Evolutionary conservation across 2,888 invertebrate genomes (phyloP).

Genomic region (Odontomyia ornata): DNA sequence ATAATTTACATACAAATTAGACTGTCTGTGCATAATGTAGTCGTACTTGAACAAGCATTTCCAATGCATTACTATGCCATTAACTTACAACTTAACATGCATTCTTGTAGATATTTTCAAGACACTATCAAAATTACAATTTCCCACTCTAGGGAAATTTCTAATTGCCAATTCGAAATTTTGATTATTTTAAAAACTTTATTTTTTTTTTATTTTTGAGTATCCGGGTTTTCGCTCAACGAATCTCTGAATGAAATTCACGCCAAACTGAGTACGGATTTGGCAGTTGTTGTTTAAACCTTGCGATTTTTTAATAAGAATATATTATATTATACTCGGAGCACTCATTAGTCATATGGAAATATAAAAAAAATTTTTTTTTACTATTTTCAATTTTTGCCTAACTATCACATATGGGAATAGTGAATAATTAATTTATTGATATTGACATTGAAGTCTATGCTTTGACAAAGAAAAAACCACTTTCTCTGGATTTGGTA

Average conservation of each 20-base stretch:
- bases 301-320: neutral
- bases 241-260: conserved; percentile 5
- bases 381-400: neutral
- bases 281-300: no score
- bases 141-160: neutral
- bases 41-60: no score
- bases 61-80: no score
- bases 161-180: neutral
- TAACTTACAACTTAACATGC: no score
- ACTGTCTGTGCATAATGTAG: no score
- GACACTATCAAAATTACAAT: neutral
- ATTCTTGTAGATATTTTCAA: neutral
- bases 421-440: no score
- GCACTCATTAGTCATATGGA: neutral
- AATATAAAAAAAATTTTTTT: neutral
- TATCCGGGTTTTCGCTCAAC: conserved; percentile 29
- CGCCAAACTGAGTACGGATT: neutral
- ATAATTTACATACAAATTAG: no score
- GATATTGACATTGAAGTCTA: conserved; percentile 22
- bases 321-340: neutral
- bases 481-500: conserved; percentile 23
- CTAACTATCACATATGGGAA: no score
- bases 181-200: no score
- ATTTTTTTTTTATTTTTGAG: neutral
- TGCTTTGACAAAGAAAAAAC: neutral